Conservation (phyloP, 2,113 vertebrate species). For the Oxygymnocypris stewartii region DNA sequence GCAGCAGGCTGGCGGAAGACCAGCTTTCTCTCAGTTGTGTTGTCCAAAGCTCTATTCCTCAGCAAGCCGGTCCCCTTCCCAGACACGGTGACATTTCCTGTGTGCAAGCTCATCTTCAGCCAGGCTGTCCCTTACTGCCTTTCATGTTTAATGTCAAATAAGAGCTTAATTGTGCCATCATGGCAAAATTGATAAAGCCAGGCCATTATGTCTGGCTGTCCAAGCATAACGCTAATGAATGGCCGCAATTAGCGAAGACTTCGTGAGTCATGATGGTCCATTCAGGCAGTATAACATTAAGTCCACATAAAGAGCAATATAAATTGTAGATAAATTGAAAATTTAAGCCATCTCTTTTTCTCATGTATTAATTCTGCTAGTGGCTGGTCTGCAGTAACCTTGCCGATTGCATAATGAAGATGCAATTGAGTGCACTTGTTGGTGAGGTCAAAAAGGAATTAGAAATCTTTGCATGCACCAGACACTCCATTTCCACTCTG, state of each 20-base stretch:
- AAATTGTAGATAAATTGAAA: not conserved
- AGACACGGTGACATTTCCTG: slow-evolving; percentile 38
- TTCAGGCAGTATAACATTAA: slow-evolving; percentile 17
- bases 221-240: slow-evolving; percentile 33
- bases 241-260: slow-evolving; percentile 29
- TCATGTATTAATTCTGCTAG: not conserved
- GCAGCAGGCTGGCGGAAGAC: slow-evolving; percentile 30
- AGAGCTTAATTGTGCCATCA: slow-evolving; percentile 48
- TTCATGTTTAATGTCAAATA: slow-evolving; percentile 47
- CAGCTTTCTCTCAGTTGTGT: slow-evolving; percentile 29
- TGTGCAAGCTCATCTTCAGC: not conserved
- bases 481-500: not conserved
- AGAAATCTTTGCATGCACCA: not conserved
- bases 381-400: not conserved
- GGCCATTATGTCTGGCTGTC: slow-evolving; percentile 35
- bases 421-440: not conserved
- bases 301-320: slow-evolving; percentile 21
- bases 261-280: slow-evolving; percentile 19
- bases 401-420: not conserved
- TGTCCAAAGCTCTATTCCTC: slow-evolving; percentile 34
- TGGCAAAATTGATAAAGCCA: slow-evolving; percentile 38
- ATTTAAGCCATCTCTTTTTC: slow-evolving; percentile 1
- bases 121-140: slow-evolving; percentile 23
- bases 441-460: slow-evolving; percentile 1
- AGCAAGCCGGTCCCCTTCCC: not conserved